Conservation (phyloP, 2,888 invertebrate genomes). For the Odontothrips loti region DNA sequence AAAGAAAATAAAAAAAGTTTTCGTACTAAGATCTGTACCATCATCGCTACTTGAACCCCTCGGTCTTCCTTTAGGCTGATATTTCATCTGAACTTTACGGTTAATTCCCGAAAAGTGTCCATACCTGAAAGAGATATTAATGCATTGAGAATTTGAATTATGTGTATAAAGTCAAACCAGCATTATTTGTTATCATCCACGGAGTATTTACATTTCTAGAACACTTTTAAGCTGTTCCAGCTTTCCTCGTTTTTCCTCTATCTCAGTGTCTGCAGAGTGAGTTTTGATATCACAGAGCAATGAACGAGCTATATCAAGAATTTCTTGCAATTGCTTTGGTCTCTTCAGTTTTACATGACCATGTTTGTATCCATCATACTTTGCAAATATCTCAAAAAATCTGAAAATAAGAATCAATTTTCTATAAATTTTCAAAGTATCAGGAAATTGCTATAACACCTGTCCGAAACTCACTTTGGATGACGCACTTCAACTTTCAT, state of each 20-base stretch:
- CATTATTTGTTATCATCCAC: background rate
- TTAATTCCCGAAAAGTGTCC: constrained; percentile 99
- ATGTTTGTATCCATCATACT: constrained; percentile 91
- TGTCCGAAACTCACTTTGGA: constrained; percentile 62
- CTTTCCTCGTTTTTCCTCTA: constrained; percentile 95
- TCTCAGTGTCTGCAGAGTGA: constrained; percentile 80
- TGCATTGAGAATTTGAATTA: constrained; percentile 23
- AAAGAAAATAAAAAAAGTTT: constrained; percentile 38
- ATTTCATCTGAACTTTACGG: constrained; percentile 99
- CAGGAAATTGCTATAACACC: constrained; percentile 29
- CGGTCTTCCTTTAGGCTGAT: constrained; percentile 91
- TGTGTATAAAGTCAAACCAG: background rate
- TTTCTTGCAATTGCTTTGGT: constrained; percentile 95
- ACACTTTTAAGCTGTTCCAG: constrained; percentile 96
- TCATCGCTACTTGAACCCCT: constrained; percentile 90
- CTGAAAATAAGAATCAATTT: constrained; percentile 49
- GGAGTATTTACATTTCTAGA: constrained; percentile 81
- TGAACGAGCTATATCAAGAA: constrained; percentile 91
- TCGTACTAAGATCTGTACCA: constrained; percentile 59
- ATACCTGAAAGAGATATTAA: constrained; percentile 63
- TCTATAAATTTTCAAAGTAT: constrained; percentile 30
- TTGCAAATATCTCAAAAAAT: constrained; percentile 97
- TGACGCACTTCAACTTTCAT: constrained; percentile 99
- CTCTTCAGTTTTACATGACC: constrained; percentile 96
- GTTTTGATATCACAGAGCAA: constrained; percentile 85